Conservation (phyloP, 1,140 invertebrate species). For the Diploscapter pachys region DNA sequence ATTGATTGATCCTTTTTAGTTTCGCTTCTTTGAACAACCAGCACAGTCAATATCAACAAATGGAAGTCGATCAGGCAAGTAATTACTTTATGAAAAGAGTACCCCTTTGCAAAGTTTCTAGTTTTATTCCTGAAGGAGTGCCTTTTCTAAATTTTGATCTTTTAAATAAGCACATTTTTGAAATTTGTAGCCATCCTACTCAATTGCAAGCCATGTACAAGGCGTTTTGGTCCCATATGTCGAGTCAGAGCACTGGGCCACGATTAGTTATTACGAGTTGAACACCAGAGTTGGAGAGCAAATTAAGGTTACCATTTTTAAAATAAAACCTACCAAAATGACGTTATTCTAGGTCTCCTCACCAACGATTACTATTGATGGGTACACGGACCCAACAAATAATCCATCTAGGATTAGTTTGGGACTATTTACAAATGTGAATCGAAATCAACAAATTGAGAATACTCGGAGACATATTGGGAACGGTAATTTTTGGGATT, state of each 20-base stretch:
- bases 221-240: slow-evolving; percentile 6
- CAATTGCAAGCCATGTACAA: too few species aligned
- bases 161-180: too few species aligned
- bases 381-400: slow-evolving; percentile 63
- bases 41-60: slow-evolving; percentile 1
- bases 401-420: slow-evolving; percentile 64
- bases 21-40: neutral
- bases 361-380: slow-evolving; percentile 62
- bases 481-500: slow-evolving; percentile 60
- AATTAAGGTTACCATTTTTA: slow-evolving; percentile 60
- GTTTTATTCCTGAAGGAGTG: too few species aligned
- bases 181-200: too few species aligned
- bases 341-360: slow-evolving; percentile 57
- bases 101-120: too few species aligned
- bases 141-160: too few species aligned
- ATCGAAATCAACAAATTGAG: slow-evolving; percentile 67
- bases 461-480: slow-evolving; percentile 67
- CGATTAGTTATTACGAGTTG: slow-evolving; percentile 67
- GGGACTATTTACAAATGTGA: slow-evolving; percentile 67
- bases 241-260: slow-evolving; percentile 64
- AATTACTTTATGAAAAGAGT: too few species aligned
- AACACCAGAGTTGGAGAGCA: slow-evolving; percentile 67
- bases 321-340: slow-evolving; percentile 8
- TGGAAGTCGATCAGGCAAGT: neutral
- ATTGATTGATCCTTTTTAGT: neutral